Evolutionary conservation across 1,140 invertebrate genomes (phyloP).

Genomic region (Laupala kohalensis): DNA sequence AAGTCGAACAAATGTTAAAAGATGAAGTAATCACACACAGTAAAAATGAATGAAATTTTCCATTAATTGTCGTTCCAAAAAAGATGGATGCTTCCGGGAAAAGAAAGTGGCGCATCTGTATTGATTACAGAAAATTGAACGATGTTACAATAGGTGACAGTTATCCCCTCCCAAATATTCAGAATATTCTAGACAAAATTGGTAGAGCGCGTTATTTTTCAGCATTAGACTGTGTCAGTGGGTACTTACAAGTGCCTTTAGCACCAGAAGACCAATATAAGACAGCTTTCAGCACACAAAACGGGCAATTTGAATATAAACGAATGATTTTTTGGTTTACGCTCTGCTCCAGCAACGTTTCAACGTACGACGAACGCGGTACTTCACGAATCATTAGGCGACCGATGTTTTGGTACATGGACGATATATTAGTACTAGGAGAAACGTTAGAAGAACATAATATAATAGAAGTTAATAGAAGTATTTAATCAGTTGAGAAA

Average conservation of each 20-base stretch:
- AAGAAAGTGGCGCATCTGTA: conserved; percentile 15
- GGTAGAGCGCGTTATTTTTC: conserved; percentile 22
- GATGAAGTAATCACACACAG: conserved; percentile 8
- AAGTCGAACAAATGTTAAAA: conserved; percentile 6
- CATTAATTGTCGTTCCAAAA: conserved; percentile 10
- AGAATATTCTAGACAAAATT: conserved; percentile 25
- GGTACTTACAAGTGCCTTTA: conserved; percentile 21
- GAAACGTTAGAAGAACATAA: not conserved
- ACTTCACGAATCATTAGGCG: conserved; percentile 13
- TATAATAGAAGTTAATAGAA: not conserved
- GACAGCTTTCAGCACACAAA: conserved; percentile 30
- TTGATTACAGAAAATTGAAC: conserved; percentile 32
- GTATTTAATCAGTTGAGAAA: not conserved
- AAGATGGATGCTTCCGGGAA: conserved; percentile 5
- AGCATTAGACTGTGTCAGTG: conserved; percentile 24
- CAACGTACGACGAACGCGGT: conserved; percentile 20
- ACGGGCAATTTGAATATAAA: conserved; percentile 24
- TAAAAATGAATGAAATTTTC: conserved; percentile 1
- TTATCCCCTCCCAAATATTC: conserved; percentile 19
- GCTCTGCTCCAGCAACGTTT: conserved; percentile 26
- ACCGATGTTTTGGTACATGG: conserved; percentile 5
- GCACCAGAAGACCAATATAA: conserved; percentile 26
- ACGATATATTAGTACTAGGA: conserved; percentile 2
- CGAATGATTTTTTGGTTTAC: conserved; percentile 25
- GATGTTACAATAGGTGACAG: conserved; percentile 23